These are phyloP conservation scores for Cerastis leucographa DNA, from an alignment of 2,888 invertebrate species.

Conservation along the genomic window DNA sequence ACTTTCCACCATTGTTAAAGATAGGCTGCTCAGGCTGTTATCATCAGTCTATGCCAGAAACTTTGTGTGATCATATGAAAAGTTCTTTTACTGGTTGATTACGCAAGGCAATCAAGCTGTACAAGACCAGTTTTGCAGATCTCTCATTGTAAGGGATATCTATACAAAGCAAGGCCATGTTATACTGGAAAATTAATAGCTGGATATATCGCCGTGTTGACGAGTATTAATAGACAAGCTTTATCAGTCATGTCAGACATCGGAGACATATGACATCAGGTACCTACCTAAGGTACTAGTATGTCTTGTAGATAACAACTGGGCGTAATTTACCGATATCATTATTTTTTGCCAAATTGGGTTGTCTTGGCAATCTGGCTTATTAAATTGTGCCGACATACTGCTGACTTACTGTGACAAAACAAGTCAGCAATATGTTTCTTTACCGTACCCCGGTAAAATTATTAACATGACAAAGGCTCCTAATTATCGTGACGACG, in stretches of 20 bases:
- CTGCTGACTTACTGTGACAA: too few relatives aligned
- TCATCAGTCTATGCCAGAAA: constrained; percentile 5
- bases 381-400: background rate
- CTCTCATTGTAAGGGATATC: too few relatives aligned
- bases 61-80: constrained; percentile 8
- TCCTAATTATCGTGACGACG: too few relatives aligned
- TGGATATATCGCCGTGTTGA: too few relatives aligned
- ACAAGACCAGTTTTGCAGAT: too few relatives aligned
- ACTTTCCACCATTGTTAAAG: constrained; percentile 27
- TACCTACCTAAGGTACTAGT: background rate
- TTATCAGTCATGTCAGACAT: background rate
- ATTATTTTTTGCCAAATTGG: background rate
- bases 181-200: too few relatives aligned
- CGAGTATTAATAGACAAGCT: background rate
- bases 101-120: too few relatives aligned
- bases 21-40: constrained; percentile 25
- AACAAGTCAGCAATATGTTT: background rate
- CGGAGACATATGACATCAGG: background rate
- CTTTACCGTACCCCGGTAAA: background rate
- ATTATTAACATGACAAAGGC: background rate
- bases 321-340: background rate
- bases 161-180: too few relatives aligned
- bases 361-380: background rate
- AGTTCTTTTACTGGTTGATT: constrained; percentile 8
- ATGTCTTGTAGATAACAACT: background rate